Conservation (phyloP, 1,140 invertebrate genomes). For the Papilio helenus region DNA sequence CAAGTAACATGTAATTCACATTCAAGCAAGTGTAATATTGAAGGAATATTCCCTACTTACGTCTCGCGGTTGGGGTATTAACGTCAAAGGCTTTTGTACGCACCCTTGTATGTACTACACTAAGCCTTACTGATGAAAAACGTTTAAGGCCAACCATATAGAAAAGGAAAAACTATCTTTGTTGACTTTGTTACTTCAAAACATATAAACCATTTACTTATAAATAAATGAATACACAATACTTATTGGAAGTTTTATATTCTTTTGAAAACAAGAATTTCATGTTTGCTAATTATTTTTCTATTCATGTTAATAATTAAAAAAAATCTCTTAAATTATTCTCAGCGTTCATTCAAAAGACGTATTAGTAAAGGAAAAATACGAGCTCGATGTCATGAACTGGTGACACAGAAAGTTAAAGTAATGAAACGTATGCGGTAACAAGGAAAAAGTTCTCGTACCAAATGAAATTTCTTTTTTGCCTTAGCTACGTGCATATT, state of each 20-base stretch:
- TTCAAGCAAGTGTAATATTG: background rate
- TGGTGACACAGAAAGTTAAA: conserved; percentile 17
- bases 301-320: background rate
- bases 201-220: background rate
- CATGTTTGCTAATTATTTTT: too few species aligned
- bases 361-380: background rate
- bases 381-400: background rate
- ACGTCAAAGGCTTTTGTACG: conserved; percentile 26
- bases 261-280: too few species aligned
- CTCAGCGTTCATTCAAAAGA: background rate
- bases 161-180: background rate
- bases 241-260: too few species aligned
- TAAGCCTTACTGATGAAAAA: conserved; percentile 25
- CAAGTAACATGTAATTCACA: background rate
- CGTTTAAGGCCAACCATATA: background rate
- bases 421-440: conserved; percentile 15
- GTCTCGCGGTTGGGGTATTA: background rate
- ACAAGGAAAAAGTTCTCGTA: conserved; percentile 19
- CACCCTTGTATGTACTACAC: background rate
- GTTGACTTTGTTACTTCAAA: background rate
- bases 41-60: conserved; percentile 10
- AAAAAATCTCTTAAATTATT: background rate
- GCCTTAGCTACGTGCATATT: conserved; percentile 9
- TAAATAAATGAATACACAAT: too few species aligned
- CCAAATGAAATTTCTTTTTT: conserved; percentile 17